Conservation (phyloP, 1,140 invertebrate species). For the Monomorium pharaonis region DNA sequence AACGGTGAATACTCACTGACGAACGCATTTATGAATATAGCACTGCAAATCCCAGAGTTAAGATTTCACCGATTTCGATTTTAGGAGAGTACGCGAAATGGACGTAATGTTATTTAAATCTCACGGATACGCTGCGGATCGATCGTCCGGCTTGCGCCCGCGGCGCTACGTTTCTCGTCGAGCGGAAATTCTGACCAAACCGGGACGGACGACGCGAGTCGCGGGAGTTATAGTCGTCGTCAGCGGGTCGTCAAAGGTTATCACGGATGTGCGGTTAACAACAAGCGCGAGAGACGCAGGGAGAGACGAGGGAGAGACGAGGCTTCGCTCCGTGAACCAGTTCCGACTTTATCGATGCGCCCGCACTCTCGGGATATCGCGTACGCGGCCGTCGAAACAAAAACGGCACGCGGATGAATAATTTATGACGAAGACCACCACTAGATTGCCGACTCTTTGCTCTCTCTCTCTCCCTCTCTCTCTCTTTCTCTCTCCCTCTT, state of each 20-base stretch:
- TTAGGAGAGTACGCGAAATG: too few relatives aligned
- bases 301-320: slow-evolving; percentile 55
- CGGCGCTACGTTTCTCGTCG: not conserved
- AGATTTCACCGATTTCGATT: too few relatives aligned
- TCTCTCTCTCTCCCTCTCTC: not conserved
- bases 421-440: slow-evolving; percentile 47
- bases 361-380: slow-evolving; percentile 57
- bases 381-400: slow-evolving; percentile 45
- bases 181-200: slow-evolving; percentile 10
- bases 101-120: not conserved
- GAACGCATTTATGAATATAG: too few relatives aligned
- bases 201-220: not conserved
- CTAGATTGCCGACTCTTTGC: slow-evolving; percentile 33
- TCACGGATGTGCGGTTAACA: slow-evolving; percentile 45
- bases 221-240: not conserved
- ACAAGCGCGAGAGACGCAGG: slow-evolving; percentile 37
- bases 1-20: too few relatives aligned
- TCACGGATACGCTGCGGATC: not conserved
- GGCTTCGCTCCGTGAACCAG: slow-evolving; percentile 44
- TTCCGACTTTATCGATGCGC: slow-evolving; percentile 56
- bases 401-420: slow-evolving; percentile 57
- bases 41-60: too few relatives aligned
- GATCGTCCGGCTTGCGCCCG: not conserved
- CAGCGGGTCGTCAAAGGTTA: slow-evolving; percentile 49
- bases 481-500: not conserved